Base-by-base conservation (phyloP, 2,888 invertebrate genomes). In the Hemaris fuciformis region DNA sequence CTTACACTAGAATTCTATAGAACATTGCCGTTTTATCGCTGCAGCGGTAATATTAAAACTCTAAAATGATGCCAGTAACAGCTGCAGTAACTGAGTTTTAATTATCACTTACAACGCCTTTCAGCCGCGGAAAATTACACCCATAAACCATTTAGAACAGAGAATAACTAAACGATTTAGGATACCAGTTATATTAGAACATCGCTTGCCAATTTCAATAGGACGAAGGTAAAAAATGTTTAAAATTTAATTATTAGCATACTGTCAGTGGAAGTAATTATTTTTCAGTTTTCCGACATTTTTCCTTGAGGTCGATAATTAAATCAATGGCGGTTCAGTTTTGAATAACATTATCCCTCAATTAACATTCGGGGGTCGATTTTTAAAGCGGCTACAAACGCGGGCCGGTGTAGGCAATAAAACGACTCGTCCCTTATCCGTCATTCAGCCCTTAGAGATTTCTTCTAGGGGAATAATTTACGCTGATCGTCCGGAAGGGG, bases 401-500 rank as follows among this genome's bases (percentile, higher is more conserved):
- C 80, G 76, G 83, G 83, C 85, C 82, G 87, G 87, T 87, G 86
- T 80, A 79, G 84, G 90, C 87, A 89, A 90, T 91, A 91, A 90
- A 91, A 87, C 76, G 84, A 83, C 80, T 84, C 87, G 88, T 85
- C 91, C 91, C 90, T 90, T 90, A 91, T 90, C 91, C 88, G 91
- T 91, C 91, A 91, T 89, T 87, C 88, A 85, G 87, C 86, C 91
- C 91, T 89, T 85, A 74, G 91, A 90, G 90, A 90, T 91, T 91
- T 90, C 90, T 91, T 91, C 89, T 87, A 83, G 85, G 85, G 84
- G 89, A 89, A 90, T 92, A 92, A 91, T 92, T 92, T 89, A 92
- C 91, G 90, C 88, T 88, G 91, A 91, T 91, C 91, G 90, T 73
- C 82, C 84, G 80, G 85, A 88, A 87, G 90, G 90, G 90, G 88